Conservation (phyloP, 2,797 vertebrate genomes). For the Gymnoscopelus microlampas region DNA sequence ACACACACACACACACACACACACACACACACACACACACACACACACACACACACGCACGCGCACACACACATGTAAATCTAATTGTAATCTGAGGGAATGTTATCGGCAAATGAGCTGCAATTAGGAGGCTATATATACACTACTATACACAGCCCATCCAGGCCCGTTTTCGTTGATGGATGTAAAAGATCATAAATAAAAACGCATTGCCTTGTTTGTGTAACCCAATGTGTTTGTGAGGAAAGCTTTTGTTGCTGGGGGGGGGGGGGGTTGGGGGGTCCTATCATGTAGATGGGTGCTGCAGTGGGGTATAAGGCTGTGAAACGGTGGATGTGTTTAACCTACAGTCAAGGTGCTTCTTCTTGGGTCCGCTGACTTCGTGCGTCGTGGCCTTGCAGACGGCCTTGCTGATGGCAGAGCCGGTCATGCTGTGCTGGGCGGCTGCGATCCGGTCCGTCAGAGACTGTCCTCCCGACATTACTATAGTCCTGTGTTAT, state of each 20-base stretch:
- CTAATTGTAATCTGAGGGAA: constrained; percentile 57
- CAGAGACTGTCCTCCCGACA: constrained; percentile 89
- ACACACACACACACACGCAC: no score
- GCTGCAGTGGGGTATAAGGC: no score
- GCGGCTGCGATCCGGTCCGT: constrained; percentile 87
- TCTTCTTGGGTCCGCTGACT: constrained; percentile 84
- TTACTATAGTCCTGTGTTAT: constrained; percentile 22
- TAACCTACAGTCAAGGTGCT: constrained; percentile 88
- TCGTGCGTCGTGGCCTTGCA: constrained; percentile 86
- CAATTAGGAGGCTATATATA: constrained; percentile 53
- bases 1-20: not conserved
- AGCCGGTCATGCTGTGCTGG: constrained; percentile 88
- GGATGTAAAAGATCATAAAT: constrained; percentile 13
- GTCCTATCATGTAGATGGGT: no score
- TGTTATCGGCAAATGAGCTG: constrained; percentile 34
- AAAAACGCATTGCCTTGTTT: constrained; percentile 30
- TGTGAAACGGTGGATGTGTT: constrained; percentile 28
- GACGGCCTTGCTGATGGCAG: constrained; percentile 83
- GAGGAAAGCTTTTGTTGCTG: constrained; percentile 37
- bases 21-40: no score
- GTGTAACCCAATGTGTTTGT: constrained; percentile 59
- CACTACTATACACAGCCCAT: constrained; percentile 18
- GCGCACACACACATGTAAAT: constrained; percentile 21
- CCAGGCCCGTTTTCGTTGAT: constrained; percentile 23
- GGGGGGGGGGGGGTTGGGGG: not conserved